A percentile compares a stretch with the other conserved stretches of the same genome.
phyloP scores from a whole-genome alignment of 2,888 invertebrate species.

The Tribolium freemani region DNA sequence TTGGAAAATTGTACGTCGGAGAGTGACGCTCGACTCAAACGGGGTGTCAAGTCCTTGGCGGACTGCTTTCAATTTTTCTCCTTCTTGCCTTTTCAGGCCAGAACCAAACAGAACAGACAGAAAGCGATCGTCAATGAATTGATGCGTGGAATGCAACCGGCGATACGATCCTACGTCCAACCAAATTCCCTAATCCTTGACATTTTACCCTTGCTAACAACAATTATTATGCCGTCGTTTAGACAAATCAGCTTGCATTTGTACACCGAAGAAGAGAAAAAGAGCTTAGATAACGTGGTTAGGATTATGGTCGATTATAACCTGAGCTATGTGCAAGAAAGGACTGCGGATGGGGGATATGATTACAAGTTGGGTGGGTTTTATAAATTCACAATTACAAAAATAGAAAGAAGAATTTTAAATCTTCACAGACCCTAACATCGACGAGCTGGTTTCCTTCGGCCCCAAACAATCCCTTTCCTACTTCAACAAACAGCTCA shows the following conservation, averaged over 20 bases:
- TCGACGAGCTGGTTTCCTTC: constrained; percentile 76
- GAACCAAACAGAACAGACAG: constrained; percentile 69
- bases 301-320: constrained; percentile 92
- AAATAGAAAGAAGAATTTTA: constrained; percentile 11
- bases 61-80: not conserved
- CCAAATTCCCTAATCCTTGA: constrained; percentile 75
- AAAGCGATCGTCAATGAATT: constrained; percentile 74
- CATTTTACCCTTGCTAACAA: constrained; percentile 78
- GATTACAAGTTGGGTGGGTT: constrained; percentile 69
- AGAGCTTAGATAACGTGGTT: constrained; percentile 79
- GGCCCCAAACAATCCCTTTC: constrained; percentile 65
- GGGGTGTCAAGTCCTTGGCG: constrained; percentile 22
- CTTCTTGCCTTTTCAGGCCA: constrained; percentile 68
- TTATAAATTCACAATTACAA: too few species aligned
- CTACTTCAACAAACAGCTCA: constrained; percentile 83
- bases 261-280: constrained; percentile 81
- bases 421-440: constrained; percentile 77
- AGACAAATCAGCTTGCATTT: constrained; percentile 81
- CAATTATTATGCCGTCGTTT: constrained; percentile 80
- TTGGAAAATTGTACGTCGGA: constrained; percentile 54
- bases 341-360: constrained; percentile 83
- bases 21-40: constrained; percentile 16
- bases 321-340: constrained; percentile 86
- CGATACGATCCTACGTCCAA: constrained; percentile 68
- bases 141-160: constrained; percentile 75